Evolutionary conservation across 2,797 vertebrate species (phyloP).

Genomic region (Acanthurus leucopareius): DNA sequence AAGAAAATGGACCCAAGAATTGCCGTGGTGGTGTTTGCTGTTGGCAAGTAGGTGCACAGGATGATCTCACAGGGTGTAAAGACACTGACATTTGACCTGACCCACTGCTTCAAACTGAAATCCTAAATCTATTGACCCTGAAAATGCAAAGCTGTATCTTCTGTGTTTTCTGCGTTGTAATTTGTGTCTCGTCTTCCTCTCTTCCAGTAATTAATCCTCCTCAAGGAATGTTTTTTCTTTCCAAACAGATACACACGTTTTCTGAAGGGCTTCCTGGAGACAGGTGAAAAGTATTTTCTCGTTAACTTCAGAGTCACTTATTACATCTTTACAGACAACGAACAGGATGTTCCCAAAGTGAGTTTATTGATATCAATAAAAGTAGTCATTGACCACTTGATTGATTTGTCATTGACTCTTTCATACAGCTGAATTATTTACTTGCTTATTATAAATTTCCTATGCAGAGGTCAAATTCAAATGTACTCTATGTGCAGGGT

Average conservation of each 20-base stretch:
- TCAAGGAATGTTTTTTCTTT: background rate
- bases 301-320: constrained; percentile 68
- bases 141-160: background rate
- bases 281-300: constrained; percentile 65
- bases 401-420: no score
- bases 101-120: background rate
- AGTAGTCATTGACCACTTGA: no score
- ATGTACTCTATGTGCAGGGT: no score
- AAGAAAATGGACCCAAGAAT: constrained; percentile 61
- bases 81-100: background rate
- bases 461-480: no score
- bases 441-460: no score
- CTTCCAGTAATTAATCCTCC: background rate
- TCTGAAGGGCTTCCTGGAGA: constrained; percentile 62
- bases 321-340: constrained; percentile 68
- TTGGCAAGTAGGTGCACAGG: constrained; percentile 65
- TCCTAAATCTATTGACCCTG: background rate
- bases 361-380: constrained; percentile 8
- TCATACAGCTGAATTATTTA: no score
- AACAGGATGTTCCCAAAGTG: constrained; percentile 55
- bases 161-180: background rate
- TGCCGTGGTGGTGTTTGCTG: constrained; percentile 67
- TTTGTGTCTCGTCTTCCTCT: background rate
- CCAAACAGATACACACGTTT: constrained; percentile 64
- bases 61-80: background rate